Percentiles rank a stretch among this genome's conserved stretches.
Conservation (phyloP, 2,797 vertebrate species). For the Hirundo rustica region DNA sequence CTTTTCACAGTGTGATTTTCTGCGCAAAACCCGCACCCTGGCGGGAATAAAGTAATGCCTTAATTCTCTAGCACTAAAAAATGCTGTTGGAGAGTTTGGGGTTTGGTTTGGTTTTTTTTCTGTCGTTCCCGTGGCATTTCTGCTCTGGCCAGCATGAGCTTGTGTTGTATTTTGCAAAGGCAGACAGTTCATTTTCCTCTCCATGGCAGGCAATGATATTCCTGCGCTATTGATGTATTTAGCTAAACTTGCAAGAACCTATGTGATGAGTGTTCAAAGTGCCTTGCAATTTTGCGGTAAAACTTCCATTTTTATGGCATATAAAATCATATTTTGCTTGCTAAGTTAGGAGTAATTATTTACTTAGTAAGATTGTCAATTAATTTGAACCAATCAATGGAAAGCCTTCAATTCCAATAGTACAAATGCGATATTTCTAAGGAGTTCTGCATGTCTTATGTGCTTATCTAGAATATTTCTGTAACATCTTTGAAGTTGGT, state of each 20-base stretch:
- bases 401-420: background rate
- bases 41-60: background rate
- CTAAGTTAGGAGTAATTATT: background rate
- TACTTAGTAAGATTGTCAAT: background rate
- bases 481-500: background rate
- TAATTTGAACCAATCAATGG: background rate
- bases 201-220: background rate
- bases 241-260: background rate
- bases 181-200: background rate
- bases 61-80: background rate
- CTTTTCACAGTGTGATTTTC: background rate
- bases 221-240: background rate
- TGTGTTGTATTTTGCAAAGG: background rate
- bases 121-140: background rate
- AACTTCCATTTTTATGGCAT: background rate
- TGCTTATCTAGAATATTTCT: background rate
- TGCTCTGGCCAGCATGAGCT: background rate
- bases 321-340: background rate
- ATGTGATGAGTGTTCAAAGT: background rate
- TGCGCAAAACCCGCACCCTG: background rate
- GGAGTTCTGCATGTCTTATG: background rate
- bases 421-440: background rate
- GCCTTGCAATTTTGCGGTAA: background rate
- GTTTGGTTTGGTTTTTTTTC: too few species aligned
- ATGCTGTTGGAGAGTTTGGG: too few species aligned